Conservation (phyloP, 2,888 invertebrate genomes). For the Oegoconia quadripuncta region DNA sequence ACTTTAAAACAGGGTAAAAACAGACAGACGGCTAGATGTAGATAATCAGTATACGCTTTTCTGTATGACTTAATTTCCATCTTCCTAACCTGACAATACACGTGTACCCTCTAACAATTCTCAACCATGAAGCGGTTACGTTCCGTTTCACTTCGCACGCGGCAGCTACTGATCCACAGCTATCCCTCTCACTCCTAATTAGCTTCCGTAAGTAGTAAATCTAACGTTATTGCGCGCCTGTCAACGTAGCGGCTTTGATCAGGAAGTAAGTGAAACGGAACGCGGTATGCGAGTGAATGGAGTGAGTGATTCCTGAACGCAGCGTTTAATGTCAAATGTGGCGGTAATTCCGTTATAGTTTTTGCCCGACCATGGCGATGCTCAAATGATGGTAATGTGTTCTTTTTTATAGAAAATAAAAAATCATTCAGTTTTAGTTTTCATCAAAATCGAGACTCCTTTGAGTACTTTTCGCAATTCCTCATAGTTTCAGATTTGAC, state of each 20-base stretch:
- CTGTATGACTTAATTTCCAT: conserved; percentile 2
- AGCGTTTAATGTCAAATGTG: conserved; percentile 66
- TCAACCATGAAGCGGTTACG: conserved; percentile 42
- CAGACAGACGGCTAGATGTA: neutral
- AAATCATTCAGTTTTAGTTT: too few species aligned
- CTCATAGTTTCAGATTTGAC: too few species aligned
- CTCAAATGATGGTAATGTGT: too few species aligned
- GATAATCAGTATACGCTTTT: too few species aligned
- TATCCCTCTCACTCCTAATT: conserved; percentile 58
- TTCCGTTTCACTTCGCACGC: conserved; percentile 48
- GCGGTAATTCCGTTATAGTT: conserved; percentile 44
- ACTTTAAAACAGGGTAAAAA: too few species aligned
- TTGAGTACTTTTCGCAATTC: too few species aligned
- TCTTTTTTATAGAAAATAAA: too few species aligned
- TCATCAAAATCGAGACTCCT: too few species aligned
- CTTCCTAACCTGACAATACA: neutral
- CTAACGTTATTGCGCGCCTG: conserved; percentile 54
- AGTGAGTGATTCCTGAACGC: conserved; percentile 62
- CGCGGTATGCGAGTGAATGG: conserved; percentile 41
- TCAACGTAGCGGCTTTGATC: conserved; percentile 69
- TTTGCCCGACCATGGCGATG: too few species aligned
- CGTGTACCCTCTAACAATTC: conserved; percentile 30
- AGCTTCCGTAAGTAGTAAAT: conserved; percentile 75
- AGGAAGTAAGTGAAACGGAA: conserved; percentile 60
- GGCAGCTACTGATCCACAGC: conserved; percentile 43